phyloP scores from a whole-genome alignment of 2,888 invertebrate genomes.

The Caenorhabditis sulstoni region DNA sequence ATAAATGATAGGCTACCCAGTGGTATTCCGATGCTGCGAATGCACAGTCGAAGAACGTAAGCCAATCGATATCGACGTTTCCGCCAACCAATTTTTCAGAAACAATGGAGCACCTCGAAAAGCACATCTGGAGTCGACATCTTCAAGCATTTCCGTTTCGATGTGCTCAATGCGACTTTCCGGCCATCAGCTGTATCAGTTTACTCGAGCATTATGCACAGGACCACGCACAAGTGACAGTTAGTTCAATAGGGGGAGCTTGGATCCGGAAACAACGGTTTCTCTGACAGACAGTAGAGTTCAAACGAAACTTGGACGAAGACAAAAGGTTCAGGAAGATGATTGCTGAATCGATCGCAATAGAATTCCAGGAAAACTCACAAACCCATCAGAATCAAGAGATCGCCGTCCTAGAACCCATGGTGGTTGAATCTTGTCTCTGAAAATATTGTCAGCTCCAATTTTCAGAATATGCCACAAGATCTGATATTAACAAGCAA shows the following conservation, averaged over 20 bases:
- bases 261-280: slow-evolving; percentile 3
- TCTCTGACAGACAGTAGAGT: slow-evolving; percentile 53
- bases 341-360: slow-evolving; percentile 67
- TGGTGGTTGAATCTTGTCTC: neutral
- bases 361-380: slow-evolving; percentile 56
- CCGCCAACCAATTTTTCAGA: slow-evolving; percentile 33
- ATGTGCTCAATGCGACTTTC: slow-evolving; percentile 66
- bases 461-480: slow-evolving; percentile 20
- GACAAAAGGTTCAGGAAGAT: slow-evolving; percentile 67
- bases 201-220: slow-evolving; percentile 56
- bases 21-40: slow-evolving; percentile 68
- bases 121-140: slow-evolving; percentile 72
- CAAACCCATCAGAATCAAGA: slow-evolving; percentile 24
- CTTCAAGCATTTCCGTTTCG: slow-evolving; percentile 65
- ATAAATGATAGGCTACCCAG: slow-evolving; percentile 65
- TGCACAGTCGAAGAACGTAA: slow-evolving; percentile 67
- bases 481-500: slow-evolving; percentile 2
- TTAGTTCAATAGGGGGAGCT: neutral
- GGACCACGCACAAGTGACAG: slow-evolving; percentile 40
- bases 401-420: neutral
- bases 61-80: neutral
- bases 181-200: slow-evolving; percentile 58
- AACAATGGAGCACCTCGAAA: slow-evolving; percentile 63
- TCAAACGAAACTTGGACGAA: slow-evolving; percentile 67
- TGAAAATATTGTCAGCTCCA: too few relatives aligned